Evolutionary conservation across 2,888 invertebrate genomes (phyloP).

Genomic region (Coronaproctus castanopsis): DNA sequence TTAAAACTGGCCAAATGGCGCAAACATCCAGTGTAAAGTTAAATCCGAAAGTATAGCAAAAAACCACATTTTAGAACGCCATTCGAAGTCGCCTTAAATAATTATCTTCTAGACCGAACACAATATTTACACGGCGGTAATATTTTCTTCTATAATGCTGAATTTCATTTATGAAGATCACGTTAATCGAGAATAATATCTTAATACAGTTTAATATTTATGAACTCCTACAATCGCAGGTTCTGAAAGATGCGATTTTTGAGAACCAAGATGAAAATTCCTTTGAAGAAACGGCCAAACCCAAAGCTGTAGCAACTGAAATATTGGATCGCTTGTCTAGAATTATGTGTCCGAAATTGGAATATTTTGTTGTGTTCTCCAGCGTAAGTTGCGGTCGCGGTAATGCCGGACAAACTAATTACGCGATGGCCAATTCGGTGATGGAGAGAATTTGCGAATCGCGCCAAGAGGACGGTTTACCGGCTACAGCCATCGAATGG

Average conservation of each 20-base stretch:
- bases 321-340: slow-evolving; percentile 49
- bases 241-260: slow-evolving; percentile 50
- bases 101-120: too few relatives aligned
- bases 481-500: slow-evolving; percentile 75
- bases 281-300: slow-evolving; percentile 44
- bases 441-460: slow-evolving; percentile 43
- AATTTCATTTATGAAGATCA: too few relatives aligned
- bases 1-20: too few relatives aligned
- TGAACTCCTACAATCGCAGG: too few relatives aligned
- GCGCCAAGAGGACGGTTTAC: slow-evolving; percentile 44
- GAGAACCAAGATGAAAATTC: slow-evolving; percentile 50
- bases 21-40: too few relatives aligned
- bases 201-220: too few relatives aligned
- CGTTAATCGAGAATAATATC: too few relatives aligned
- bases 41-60: too few relatives aligned
- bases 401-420: slow-evolving; percentile 76
- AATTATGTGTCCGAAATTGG: slow-evolving; percentile 32
- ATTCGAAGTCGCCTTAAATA: too few relatives aligned
- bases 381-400: slow-evolving; percentile 84
- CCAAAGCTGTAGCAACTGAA: slow-evolving; percentile 60
- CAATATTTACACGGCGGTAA: too few relatives aligned
- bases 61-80: too few relatives aligned
- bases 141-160: too few relatives aligned
- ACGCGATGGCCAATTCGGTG: slow-evolving; percentile 68
- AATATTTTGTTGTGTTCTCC: slow-evolving; percentile 73